A percentile compares a stretch with the other conserved stretches of the same genome.
Conservation (phyloP, 2,797 vertebrate genomes). For the Siniperca scherzeri region DNA sequence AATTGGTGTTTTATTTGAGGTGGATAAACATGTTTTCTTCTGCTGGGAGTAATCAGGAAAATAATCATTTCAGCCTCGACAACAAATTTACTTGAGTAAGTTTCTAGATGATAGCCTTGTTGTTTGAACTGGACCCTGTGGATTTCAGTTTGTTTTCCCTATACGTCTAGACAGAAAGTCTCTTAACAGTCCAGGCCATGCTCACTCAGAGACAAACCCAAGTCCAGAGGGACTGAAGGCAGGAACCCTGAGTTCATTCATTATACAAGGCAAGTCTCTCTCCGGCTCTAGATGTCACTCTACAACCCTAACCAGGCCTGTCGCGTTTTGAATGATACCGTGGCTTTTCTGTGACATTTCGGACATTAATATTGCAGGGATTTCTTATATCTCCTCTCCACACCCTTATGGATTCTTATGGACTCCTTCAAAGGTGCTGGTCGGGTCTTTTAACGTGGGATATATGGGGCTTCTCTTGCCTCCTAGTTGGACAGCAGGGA, state of each 20-base stretch:
- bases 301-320: constrained; percentile 53
- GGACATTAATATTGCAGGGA: constrained; percentile 84
- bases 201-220: constrained; percentile 45
- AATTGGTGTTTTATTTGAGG: constrained; percentile 73
- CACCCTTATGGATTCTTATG: constrained; percentile 60
- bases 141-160: constrained; percentile 49
- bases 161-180: constrained; percentile 63
- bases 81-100: constrained; percentile 62
- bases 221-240: constrained; percentile 67
- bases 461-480: constrained; percentile 21
- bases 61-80: constrained; percentile 66
- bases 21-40: constrained; percentile 75
- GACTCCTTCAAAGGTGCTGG: constrained; percentile 70
- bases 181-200: constrained; percentile 62
- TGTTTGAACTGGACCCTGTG: constrained; percentile 67
- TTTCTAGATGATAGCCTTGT: constrained; percentile 54
- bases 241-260: constrained; percentile 67
- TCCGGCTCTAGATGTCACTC: constrained; percentile 62
- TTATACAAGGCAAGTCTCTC: constrained; percentile 69
- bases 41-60: constrained; percentile 70
- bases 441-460: constrained; percentile 67
- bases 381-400: constrained; percentile 66
- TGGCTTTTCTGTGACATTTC: constrained; percentile 83
- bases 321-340: constrained; percentile 60
- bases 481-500: constrained; percentile 62